A percentile compares a stretch with the other conserved stretches of the same genome.
These are phyloP conservation scores for Limenitis camilla DNA, from an alignment of 2,888 invertebrate genomes.

Conservation along the genomic window DNA sequence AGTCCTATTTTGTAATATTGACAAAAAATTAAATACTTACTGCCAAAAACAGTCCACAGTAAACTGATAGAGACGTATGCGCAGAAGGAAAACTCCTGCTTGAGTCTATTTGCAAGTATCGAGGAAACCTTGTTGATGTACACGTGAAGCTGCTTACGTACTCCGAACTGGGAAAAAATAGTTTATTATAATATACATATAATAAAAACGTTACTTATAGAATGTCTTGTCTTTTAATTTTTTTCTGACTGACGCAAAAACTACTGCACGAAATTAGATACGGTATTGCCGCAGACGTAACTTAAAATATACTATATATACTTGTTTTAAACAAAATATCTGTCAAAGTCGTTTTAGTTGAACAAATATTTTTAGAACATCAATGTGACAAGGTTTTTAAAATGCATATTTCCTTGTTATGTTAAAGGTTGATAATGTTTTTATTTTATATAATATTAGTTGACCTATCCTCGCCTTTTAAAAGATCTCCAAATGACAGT, in stretches of 20 bases:
- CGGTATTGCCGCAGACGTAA: neutral
- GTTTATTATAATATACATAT: neutral
- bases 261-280: too few species aligned
- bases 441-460: too few species aligned
- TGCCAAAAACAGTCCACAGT: slow-evolving; percentile 78
- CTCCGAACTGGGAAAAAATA: slow-evolving; percentile 50
- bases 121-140: slow-evolving; percentile 73
- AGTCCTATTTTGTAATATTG: neutral
- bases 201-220: too few species aligned
- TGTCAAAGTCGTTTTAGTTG: neutral
- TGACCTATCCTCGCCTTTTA: too few species aligned
- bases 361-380: neutral
- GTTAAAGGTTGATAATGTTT: too few species aligned
- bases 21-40: slow-evolving; percentile 50
- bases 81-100: slow-evolving; percentile 84
- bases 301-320: neutral
- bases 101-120: slow-evolving; percentile 76
- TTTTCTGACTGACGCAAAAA: too few species aligned
- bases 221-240: too few species aligned
- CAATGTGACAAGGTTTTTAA: neutral
- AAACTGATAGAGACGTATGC: slow-evolving; percentile 81
- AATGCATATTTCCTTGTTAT: neutral
- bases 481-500: too few species aligned
- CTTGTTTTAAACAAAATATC: neutral
- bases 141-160: slow-evolving; percentile 79